Conservation (phyloP, 2,888 invertebrate species). For the Zaprionus obscuricornis region DNA sequence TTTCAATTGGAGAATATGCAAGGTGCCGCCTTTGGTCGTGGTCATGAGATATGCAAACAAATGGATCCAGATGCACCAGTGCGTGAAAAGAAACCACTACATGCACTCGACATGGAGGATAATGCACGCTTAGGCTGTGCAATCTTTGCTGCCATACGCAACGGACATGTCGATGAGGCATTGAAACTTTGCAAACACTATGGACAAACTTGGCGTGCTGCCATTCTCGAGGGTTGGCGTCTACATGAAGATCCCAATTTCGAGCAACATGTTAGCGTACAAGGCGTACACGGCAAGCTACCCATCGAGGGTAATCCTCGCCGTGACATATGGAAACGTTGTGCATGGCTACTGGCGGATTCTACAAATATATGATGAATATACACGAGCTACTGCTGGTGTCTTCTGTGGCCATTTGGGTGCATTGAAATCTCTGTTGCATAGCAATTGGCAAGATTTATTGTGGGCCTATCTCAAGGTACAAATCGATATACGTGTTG, state of each 20-base stretch:
- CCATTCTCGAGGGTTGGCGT: slow-evolving; percentile 95
- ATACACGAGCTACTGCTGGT: slow-evolving; percentile 88
- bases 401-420: slow-evolving; percentile 92
- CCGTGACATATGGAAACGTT: slow-evolving; percentile 91
- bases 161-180: slow-evolving; percentile 93
- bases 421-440: slow-evolving; percentile 89
- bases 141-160: slow-evolving; percentile 89
- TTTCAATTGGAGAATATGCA: slow-evolving; percentile 87
- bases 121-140: slow-evolving; percentile 86
- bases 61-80: slow-evolving; percentile 96
- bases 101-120: slow-evolving; percentile 94
- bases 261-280: slow-evolving; percentile 78
- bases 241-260: slow-evolving; percentile 94
- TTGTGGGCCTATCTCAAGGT: slow-evolving; percentile 94
- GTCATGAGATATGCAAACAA: slow-evolving; percentile 86
- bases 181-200: slow-evolving; percentile 92
- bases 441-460: slow-evolving; percentile 93
- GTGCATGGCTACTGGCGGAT: slow-evolving; percentile 86
- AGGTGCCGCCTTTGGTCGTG: slow-evolving; percentile 86
- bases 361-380: slow-evolving; percentile 85
- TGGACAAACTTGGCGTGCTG: slow-evolving; percentile 96
- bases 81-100: slow-evolving; percentile 90
- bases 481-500: slow-evolving; percentile 93
- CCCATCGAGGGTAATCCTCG: slow-evolving; percentile 92
- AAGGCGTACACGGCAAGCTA: slow-evolving; percentile 80